Percentiles rank a stretch among this genome's conserved stretches.
These are phyloP conservation scores for Onychomys torridus DNA, from an alignment of 2,797 vertebrate genomes.

Conservation along the genomic window DNA sequence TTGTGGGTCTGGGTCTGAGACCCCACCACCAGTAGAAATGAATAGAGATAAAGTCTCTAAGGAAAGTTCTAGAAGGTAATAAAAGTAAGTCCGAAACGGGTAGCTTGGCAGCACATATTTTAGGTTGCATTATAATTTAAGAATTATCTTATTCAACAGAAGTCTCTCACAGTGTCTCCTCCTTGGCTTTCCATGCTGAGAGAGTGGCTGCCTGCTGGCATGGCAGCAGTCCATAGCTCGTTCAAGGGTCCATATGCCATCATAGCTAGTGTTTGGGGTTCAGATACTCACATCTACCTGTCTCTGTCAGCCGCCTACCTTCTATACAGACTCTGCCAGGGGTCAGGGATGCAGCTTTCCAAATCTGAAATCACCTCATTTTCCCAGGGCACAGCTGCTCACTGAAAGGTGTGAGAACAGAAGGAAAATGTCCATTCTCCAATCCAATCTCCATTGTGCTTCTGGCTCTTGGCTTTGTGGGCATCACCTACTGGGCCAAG, in stretches of 20 bases:
- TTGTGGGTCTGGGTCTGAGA: neutral
- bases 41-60: neutral
- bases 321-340: conserved; percentile 57
- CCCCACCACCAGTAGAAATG: neutral
- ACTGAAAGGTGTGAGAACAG: neutral
- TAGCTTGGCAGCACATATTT: neutral
- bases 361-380: conserved; percentile 65
- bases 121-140: conserved; percentile 24
- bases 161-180: neutral
- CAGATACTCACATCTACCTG: conserved; percentile 50
- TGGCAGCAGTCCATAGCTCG: neutral
- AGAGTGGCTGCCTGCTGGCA: conserved; percentile 40
- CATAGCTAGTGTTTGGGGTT: conserved; percentile 57
- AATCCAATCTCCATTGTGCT: neutral
- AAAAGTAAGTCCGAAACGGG: neutral
- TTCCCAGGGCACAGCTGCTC: conserved; percentile 67
- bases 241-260: neutral
- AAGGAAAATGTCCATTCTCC: conserved; percentile 27
- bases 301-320: conserved; percentile 65
- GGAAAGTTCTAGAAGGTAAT: conserved; percentile 43
- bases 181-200: neutral
- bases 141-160: conserved; percentile 32
- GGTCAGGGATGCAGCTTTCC: conserved; percentile 33
- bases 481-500: neutral
- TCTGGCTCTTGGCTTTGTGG: conserved; percentile 31